phyloP scores from a whole-genome alignment of 2,888 invertebrate genomes.

The Neoaliturus tenellus region DNA sequence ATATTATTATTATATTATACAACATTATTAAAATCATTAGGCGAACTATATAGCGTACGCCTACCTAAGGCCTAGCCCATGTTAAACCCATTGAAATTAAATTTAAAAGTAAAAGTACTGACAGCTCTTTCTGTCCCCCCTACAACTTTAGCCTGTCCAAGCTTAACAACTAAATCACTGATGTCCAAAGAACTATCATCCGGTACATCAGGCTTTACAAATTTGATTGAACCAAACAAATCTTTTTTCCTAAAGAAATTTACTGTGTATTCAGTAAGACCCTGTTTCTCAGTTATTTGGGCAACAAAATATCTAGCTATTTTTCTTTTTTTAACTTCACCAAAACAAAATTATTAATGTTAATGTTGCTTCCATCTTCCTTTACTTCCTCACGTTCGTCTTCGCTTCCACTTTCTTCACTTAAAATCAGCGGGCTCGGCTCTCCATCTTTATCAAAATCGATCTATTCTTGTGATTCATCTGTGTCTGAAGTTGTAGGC shows the following conservation, averaged over 20 bases:
- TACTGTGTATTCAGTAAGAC: neutral
- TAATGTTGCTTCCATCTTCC: conserved; percentile 14
- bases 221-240: neutral
- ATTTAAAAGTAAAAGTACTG: neutral
- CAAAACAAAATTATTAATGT: conserved; percentile 16
- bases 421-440: neutral
- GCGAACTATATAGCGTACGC: neutral
- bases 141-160: neutral
- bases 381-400: neutral
- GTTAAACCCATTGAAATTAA: neutral
- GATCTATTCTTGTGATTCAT: neutral
- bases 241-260: neutral
- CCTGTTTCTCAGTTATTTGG: conserved; percentile 16
- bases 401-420: conserved; percentile 13
- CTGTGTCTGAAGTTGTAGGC: neutral
- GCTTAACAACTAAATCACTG: neutral
- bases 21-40: neutral
- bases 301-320: neutral
- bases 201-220: neutral
- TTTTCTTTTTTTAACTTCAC: neutral
- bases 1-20: too few relatives aligned
- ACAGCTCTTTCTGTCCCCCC: neutral
- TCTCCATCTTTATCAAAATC: conserved; percentile 16
- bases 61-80: neutral
- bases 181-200: neutral